These are phyloP conservation scores for Rhagologus leucostigma DNA, from an alignment of 2,113 vertebrate genomes.

Conservation along the genomic window DNA sequence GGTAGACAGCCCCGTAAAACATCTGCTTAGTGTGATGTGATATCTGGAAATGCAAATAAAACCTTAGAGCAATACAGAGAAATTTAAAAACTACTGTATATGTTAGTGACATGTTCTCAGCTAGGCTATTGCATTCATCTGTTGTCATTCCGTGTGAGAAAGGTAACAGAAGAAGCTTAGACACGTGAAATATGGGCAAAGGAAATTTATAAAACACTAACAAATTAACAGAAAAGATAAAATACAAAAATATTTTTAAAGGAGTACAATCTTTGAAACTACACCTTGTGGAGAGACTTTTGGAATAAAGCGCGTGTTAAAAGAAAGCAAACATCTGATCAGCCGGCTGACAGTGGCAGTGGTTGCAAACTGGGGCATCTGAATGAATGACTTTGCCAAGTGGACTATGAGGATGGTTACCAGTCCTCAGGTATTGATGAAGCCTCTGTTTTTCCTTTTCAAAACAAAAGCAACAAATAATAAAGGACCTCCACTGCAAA, in stretches of 20 bases:
- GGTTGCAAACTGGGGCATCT: background rate
- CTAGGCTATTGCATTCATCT: background rate
- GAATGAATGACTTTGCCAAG: background rate
- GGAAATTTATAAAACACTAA: background rate
- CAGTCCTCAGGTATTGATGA: background rate
- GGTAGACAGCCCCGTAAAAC: background rate
- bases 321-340: background rate
- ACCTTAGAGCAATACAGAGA: background rate
- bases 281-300: background rate
- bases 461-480: background rate
- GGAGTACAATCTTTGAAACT: background rate
- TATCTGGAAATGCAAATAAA: conserved; percentile 2
- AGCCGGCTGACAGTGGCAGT: accelerated
- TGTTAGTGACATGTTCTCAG: background rate
- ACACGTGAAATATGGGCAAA: background rate
- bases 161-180: background rate
- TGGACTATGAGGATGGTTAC: background rate
- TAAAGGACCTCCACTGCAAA: background rate
- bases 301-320: background rate
- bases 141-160: background rate
- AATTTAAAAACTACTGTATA: background rate
- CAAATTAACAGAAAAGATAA: background rate
- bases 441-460: background rate
- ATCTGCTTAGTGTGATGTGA: background rate
- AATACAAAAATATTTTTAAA: background rate